Evolutionary conservation across 2,888 invertebrate species (phyloP).

Genomic region (Atethmia centrago): DNA sequence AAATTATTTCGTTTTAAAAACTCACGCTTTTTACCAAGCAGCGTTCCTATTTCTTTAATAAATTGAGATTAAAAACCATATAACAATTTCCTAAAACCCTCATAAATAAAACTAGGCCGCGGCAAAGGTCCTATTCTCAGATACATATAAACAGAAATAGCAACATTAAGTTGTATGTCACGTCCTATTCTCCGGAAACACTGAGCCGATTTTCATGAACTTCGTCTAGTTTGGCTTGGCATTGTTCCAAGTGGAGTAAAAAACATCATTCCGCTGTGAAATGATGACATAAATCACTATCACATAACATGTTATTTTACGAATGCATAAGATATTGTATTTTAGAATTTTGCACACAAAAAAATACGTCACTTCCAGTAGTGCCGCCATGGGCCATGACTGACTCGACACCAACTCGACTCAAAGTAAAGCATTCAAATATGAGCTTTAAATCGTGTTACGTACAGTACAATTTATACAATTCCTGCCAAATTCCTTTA

Average conservation of each 20-base stretch:
- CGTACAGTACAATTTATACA: not conserved
- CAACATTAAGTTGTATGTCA: constrained; percentile 42
- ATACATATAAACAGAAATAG: constrained; percentile 26
- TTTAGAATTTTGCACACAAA: constrained; percentile 4
- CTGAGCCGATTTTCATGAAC: constrained; percentile 47
- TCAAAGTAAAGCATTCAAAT: constrained; percentile 4
- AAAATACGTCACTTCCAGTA: constrained; percentile 6
- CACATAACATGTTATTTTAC: constrained; percentile 26
- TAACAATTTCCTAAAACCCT: not conserved
- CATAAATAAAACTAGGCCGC: constrained; percentile 7
- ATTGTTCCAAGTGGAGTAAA: constrained; percentile 43
- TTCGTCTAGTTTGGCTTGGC: constrained; percentile 43
- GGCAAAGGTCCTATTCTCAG: constrained; percentile 8
- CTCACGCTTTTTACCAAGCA: not conserved
- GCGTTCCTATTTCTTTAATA: not conserved
- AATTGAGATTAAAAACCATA: not conserved
- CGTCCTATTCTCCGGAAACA: constrained; percentile 41
- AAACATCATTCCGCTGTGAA: constrained; percentile 36
- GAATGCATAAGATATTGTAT: constrained; percentile 1
- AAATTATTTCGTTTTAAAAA: not conserved
- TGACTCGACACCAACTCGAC: not conserved
- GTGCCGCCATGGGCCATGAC: not conserved
- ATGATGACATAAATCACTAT: constrained; percentile 45
- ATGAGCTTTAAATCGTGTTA: not conserved
- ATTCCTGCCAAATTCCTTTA: not conserved